Evolutionary conservation across 2,888 invertebrate species (phyloP), one percentile per base, ranked within the genome.

Genomic region (Stegana nigrithorax): DNA sequence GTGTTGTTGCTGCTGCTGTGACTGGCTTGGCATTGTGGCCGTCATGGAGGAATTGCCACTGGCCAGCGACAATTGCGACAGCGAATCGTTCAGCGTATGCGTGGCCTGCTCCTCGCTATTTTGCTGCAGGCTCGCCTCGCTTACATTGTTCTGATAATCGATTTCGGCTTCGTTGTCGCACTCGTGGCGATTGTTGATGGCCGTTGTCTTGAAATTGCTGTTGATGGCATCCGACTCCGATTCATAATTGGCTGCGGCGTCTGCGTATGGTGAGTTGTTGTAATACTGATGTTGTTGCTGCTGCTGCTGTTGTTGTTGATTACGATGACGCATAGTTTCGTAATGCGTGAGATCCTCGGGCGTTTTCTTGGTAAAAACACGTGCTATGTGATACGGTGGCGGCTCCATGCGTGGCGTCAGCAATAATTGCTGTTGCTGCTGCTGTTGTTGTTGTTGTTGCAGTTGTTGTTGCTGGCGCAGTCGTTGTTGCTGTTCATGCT

Each of bases 351-450:
- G 73, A 71, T 85, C 85, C 59, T 84, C 81, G 0, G 76, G 74
- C 5, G 83, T 83, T 62, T 93, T 93, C 87, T 93, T 93, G 12
- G 94, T 93, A 80, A 91, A 93, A 2, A 91, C 91, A 23, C 93
- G 93, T 26, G 93, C 94, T 78, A 94, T 92, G 77, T 94, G 93
- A 86, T 94, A 94, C 1, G 94, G 94, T 1, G 94, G 94, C 14
- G 94, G 94, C 75, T 90, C 77, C 59, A 70, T 87, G n/a, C 75
- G 67, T 2, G 71, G 70, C 4, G 69, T 67, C 0, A 60, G 58
- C 14, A 61, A 51, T 5, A 67, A 17, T 8, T 51, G 29, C 26
- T 63, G 62, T 26, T 65, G 61, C 17, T 55, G 62, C 25, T 26
- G 58, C 1, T 50, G 36, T 7, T 56, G 59, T 32, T 67, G 65